Percentiles rank a stretch among this genome's conserved stretches.
phyloP scores from a whole-genome alignment of 2,797 vertebrate species.

The Neomorphus geoffroyi region DNA sequence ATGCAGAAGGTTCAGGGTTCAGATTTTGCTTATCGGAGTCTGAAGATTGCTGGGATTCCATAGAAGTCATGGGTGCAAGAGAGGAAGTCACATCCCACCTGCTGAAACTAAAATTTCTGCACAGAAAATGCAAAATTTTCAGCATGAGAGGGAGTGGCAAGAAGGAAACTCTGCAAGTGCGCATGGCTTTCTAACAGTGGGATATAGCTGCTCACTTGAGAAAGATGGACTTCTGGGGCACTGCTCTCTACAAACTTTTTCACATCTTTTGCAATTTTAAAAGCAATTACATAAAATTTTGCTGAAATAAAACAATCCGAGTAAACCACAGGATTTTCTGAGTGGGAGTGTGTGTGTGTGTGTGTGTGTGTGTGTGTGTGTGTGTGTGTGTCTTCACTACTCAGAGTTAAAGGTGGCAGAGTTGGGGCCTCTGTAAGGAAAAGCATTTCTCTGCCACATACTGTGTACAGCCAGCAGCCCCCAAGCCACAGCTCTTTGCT shows the following conservation, averaged over 20 bases:
- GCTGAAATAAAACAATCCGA: not conserved
- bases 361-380: not conserved
- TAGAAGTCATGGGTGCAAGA: not conserved
- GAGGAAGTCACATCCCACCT: not conserved
- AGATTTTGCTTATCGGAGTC: not conserved
- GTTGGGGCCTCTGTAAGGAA: not conserved
- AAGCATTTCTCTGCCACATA: not conserved
- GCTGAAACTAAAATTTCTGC: not conserved
- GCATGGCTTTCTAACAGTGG: not conserved
- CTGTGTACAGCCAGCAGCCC: not conserved
- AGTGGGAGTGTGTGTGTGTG: not conserved
- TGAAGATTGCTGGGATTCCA: not conserved
- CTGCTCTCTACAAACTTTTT: not conserved
- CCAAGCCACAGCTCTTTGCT: not conserved
- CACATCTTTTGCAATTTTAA: not conserved
- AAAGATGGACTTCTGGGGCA: not conserved
- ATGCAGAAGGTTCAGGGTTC: not conserved
- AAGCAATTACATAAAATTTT: not conserved
- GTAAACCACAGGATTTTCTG: not conserved
- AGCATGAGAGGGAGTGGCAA: not conserved
- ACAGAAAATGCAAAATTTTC: not conserved
- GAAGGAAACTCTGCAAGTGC: not conserved
- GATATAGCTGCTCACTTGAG: rapidly evolving
- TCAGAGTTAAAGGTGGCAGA: not conserved
- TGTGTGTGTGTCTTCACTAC: not conserved